Evolutionary conservation across 1,140 invertebrate genomes (phyloP), one percentile per base, ranked within the genome.

Genomic region (Parapsyche elsis): DNA sequence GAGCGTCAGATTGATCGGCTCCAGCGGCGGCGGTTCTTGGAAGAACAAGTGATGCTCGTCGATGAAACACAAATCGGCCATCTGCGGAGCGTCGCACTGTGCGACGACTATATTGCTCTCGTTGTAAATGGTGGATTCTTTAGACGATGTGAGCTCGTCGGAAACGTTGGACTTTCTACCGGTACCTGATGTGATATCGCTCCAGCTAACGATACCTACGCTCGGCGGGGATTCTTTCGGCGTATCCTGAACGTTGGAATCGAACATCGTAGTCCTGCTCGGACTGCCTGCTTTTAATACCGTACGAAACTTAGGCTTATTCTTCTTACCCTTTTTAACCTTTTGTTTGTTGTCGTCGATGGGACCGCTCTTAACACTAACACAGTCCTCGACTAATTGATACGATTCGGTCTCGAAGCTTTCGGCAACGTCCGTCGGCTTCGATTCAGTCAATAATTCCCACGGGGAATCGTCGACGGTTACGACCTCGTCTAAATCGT

Each of bases 21-120:
- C 88, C 23, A 89, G 80, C 0, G 88, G 87, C 0, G 88, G 87
- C n/a, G 88, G 83, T 75, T 90, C 88, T 9, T 84, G 21, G 80
- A 19, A 87, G 59, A 14, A 85, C 9, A 86, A 85, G 81, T 89
- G 87, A 83, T 88, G 88, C 85, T 89, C 87, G 70, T 89, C 88
- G 0, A 88, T 85, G 71, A 89, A 89, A 76, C 87, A 86, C 5
- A 89, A 82, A 78, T 88, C 87, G 16, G 71, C 79, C 0, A 86
- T 84, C 23, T 87, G 86, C 10, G 82, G 83, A 0, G 86, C 84
- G 79, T 89, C 88, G 59, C 88, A 89, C 71, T 88, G 84, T 0
- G 88, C 88, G 5, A 90, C 86, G 83, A 89, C 86, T 12, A 90
- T 87, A 82, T 90, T 88, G 12, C 85, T 88, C 81, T 86, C 84